phyloP scores from a whole-genome alignment of 2,797 vertebrate species.

The Pyrocephalus nanus region DNA sequence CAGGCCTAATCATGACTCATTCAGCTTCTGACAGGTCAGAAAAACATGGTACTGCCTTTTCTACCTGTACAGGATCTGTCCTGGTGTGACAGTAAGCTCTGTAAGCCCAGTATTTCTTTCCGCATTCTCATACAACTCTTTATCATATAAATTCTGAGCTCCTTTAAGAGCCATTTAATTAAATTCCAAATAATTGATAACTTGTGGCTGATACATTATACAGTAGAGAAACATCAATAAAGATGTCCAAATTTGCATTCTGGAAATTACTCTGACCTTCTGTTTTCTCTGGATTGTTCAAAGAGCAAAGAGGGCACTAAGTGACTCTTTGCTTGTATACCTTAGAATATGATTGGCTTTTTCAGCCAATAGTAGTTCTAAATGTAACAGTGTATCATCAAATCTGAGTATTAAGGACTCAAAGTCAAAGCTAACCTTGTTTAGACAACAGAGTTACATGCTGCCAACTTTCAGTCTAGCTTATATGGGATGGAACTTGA shows the following conservation, averaged over 20 bases:
- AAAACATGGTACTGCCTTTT: background rate
- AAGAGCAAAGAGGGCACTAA: background rate
- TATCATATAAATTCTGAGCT: background rate
- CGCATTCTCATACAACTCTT: background rate
- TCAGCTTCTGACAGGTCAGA: background rate
- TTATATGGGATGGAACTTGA: background rate
- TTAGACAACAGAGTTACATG: background rate
- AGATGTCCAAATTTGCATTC: background rate
- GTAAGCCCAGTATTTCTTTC: background rate
- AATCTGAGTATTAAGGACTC: background rate
- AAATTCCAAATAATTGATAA: background rate
- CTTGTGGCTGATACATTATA: background rate
- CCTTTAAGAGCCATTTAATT: background rate
- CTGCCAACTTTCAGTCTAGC: background rate
- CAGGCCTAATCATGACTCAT: background rate
- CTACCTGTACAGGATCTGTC: background rate
- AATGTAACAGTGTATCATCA: background rate
- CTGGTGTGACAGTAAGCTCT: background rate
- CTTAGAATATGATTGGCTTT: background rate
- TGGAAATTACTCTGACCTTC: background rate
- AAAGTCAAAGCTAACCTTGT: background rate
- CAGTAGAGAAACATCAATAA: background rate
- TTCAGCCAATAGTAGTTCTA: background rate
- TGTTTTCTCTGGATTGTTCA: background rate
- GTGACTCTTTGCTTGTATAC: background rate